Evolutionary conservation across 2,113 vertebrate genomes (phyloP).

Genomic region (Motacilla alba): DNA sequence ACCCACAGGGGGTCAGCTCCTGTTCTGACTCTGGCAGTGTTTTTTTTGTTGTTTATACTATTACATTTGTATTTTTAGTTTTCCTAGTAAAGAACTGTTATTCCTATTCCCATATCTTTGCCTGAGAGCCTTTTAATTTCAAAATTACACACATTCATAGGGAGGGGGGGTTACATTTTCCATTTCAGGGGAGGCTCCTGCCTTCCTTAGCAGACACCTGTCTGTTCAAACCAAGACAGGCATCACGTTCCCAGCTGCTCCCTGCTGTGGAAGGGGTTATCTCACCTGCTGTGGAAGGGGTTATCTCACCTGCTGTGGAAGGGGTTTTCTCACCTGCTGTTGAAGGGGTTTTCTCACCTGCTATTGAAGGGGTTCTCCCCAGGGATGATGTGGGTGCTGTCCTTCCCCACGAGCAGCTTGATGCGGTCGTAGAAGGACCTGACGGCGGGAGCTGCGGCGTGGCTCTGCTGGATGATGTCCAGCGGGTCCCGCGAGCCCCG

Average conservation of each 20-base stretch:
- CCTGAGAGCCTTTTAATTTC: not conserved
- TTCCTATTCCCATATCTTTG: not conserved
- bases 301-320: constrained; percentile 79
- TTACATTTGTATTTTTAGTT: not conserved
- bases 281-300: constrained; percentile 80
- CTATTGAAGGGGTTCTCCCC: constrained; percentile 90
- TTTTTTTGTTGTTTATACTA: not conserved
- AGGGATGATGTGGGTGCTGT: constrained; percentile 96
- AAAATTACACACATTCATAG: no score
- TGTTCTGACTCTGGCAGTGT: rapidly evolving
- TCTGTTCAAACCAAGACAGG: not conserved
- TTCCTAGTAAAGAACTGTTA: not conserved
- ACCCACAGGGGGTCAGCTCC: rapidly evolving
- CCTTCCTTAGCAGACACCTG: not conserved
- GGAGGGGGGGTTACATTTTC: not conserved
- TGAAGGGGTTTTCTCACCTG: constrained; percentile 86
- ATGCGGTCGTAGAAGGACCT: constrained; percentile 96
- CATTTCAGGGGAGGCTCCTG: not conserved
- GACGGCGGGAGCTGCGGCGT: constrained; percentile 77
- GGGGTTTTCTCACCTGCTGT: constrained; percentile 78
- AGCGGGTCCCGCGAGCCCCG: constrained; percentile 93
- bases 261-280: constrained; percentile 93
- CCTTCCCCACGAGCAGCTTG: constrained; percentile 92
- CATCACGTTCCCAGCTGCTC: constrained; percentile 7
- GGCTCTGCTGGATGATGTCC: constrained; percentile 92